Base-by-base conservation (phyloP, 2,797 vertebrate species). In the Hyperoplus immaculatus region DNA sequence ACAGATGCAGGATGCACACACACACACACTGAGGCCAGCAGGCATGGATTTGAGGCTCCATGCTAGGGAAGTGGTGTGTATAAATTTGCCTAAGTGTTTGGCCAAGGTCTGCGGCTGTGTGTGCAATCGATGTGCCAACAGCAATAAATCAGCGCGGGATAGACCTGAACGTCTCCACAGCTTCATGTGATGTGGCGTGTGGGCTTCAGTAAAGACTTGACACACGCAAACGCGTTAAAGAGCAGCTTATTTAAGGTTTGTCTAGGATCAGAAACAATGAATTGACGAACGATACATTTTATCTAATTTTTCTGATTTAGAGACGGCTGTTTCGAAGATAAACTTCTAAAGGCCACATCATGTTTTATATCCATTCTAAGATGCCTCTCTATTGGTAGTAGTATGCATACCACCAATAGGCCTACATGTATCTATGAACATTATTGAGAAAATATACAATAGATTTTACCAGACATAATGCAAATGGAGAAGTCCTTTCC, bases 61-160 rank as follows among this genome's bases (percentile, higher is more conserved):
- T 94, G 86, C 88, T 91, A 91, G 94, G 88, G 80, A 87, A 83
- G 80, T 61, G 69, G 21, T 82, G 88, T 92, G 88, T 89, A 92
- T 92, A 92, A 88, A 92, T 93, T 91, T 92, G 89, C 91, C 78
- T 92, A 92, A 92, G 88, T 91, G 81, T 84, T 87, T 89, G 89
- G 82, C 85, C 85, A 86, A 88, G 85, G 90, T 90, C 90, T 92
- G 85, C 58, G 87, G 82, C 84, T 89, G 84, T 81, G 86, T 87
- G 76, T 76, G 83, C 80, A 85, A 87, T 90, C 80, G 56, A 90
- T 89, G 81, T 88, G 89, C 90, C 88, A 90, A 77, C 86, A 88
- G 80, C 86, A 89, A 92, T 91, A 89, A 91, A 92, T 93, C 86
- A 92, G 74, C 9, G 63, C 6, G 4, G 69, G 79, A 84, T 71